A percentile compares a stretch with the other conserved stretches of the same genome.
phyloP scores from a whole-genome alignment of 2,113 vertebrate genomes.

The Butorides virescens region DNA sequence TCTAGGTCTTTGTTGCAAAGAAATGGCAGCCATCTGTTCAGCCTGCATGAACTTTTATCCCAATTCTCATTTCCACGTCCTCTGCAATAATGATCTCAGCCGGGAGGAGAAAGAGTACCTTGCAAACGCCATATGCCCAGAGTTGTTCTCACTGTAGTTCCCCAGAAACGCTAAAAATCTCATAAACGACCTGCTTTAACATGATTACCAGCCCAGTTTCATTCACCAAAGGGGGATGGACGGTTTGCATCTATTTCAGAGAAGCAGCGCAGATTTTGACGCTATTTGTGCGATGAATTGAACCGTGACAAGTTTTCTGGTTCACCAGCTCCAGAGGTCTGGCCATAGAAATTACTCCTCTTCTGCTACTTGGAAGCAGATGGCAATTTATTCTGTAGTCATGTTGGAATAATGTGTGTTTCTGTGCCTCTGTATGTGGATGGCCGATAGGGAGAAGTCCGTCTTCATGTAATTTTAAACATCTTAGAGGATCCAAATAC shows the following conservation, averaged over 20 bases:
- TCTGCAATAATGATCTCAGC: neutral
- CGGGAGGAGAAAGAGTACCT: neutral
- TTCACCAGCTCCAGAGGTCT: neutral
- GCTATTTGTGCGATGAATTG: neutral
- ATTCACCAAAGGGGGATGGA: neutral
- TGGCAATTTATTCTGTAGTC: neutral
- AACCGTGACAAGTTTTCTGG: neutral
- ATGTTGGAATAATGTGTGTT: neutral
- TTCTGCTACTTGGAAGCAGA: neutral
- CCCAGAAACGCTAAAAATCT: neutral
- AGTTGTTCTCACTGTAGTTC: neutral
- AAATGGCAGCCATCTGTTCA: neutral
- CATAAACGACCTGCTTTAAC: neutral
- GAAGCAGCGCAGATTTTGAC: neutral
- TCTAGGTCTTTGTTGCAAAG: neutral
- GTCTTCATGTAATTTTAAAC: constrained; percentile 12
- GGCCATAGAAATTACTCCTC: neutral
- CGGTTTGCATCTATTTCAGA: neutral
- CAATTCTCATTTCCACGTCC: neutral
- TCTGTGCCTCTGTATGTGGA: neutral
- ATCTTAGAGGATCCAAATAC: constrained; percentile 3
- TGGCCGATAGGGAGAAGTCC: neutral
- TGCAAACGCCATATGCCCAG: neutral
- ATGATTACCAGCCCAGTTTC: neutral
- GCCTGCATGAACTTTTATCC: neutral